A percentile compares a stretch with the other conserved stretches of the same genome.
These are phyloP conservation scores for Actinia equina DNA, from an alignment of 64 coral and sea anemone genomes.

Conservation along the genomic window DNA sequence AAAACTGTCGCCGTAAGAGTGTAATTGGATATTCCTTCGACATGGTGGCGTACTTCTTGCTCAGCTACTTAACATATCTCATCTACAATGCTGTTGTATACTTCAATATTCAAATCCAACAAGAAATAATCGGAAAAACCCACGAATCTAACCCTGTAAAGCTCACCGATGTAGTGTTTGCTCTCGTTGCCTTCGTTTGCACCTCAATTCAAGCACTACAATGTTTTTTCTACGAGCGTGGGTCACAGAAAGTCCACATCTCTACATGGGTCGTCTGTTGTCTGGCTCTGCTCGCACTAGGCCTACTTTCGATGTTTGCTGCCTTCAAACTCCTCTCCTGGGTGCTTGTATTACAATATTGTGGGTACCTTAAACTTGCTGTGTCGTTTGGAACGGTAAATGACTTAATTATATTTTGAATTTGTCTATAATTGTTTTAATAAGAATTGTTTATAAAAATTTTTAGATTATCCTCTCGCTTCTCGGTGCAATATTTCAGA, in stretches of 20 bases:
- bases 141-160: conserved; percentile 70
- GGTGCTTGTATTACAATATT: conserved; percentile 63
- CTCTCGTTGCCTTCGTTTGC: conserved; percentile 59
- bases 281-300: conserved; percentile 34
- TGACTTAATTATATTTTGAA: background rate
- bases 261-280: conserved; percentile 34
- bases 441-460: too few species aligned
- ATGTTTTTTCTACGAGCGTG: conserved; percentile 64
- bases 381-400: conserved; percentile 79
- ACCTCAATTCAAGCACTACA: conserved; percentile 49
- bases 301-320: conserved; percentile 23
- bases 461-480: too few species aligned
- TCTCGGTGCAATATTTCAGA: too few species aligned
- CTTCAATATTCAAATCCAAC: conserved; percentile 54
- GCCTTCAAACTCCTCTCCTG: conserved; percentile 39
- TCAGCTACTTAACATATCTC: conserved; percentile 73
- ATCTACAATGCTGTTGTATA: conserved; percentile 73
- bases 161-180: conserved; percentile 72
- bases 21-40: conserved; percentile 87
- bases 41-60: conserved; percentile 70
- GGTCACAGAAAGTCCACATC: conserved; percentile 63
- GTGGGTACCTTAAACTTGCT: conserved; percentile 80
- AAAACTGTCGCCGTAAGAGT: conserved; percentile 79
- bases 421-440: background rate
- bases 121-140: conserved; percentile 36